Conservation (phyloP, 1,140 invertebrate species). For the Papilio helenus region DNA sequence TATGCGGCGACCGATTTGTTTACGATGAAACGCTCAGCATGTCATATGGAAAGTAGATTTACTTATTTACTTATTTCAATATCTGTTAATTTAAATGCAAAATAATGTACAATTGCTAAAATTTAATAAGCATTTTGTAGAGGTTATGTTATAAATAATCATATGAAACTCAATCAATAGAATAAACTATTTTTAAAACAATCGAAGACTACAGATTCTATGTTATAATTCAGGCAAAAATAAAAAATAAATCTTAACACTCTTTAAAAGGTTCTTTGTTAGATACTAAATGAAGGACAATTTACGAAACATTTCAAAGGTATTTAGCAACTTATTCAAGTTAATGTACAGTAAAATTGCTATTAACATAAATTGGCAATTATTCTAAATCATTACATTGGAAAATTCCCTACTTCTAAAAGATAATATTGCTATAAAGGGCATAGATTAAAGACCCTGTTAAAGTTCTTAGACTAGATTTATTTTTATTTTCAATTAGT, state of each 20-base stretch:
- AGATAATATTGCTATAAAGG: neutral
- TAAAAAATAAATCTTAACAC: neutral
- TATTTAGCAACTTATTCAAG: neutral
- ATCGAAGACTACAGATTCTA: too few species aligned
- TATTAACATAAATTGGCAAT: neutral
- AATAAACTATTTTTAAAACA: too few species aligned
- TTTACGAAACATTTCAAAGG: neutral
- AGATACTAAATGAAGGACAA: neutral
- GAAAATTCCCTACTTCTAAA: neutral
- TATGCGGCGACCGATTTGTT: constrained; percentile 19
- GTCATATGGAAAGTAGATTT: constrained; percentile 2
- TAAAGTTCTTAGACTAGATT: neutral
- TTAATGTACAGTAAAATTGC: neutral
- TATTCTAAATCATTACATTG: constrained; percentile 5
- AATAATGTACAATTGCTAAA: too few species aligned
- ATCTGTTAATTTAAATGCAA: too few species aligned
- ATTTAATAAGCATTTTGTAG: too few species aligned
- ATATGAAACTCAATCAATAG: too few species aligned
- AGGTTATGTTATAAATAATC: too few species aligned
- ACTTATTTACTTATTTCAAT: too few species aligned
- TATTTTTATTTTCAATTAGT: too few species aligned
- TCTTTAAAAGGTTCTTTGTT: neutral
- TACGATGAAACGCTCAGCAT: neutral
- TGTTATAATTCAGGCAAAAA: too few species aligned
- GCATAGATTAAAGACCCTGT: neutral